These are phyloP conservation scores for Chrysocyon brachyurus DNA, from an alignment of 2,797 vertebrate genomes.

Conservation along the genomic window DNA sequence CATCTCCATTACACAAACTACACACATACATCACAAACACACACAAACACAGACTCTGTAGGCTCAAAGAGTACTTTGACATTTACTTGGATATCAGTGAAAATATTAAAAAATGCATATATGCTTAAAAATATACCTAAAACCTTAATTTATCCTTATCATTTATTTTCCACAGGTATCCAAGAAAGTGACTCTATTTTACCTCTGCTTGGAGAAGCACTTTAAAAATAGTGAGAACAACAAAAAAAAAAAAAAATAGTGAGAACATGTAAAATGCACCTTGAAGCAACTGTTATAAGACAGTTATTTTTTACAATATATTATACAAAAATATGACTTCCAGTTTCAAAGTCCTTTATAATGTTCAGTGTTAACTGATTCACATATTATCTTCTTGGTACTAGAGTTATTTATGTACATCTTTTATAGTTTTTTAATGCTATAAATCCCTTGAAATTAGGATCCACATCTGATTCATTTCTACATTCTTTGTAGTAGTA, in stretches of 20 bases:
- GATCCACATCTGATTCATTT: conserved; percentile 9
- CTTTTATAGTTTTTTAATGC: conserved; percentile 45
- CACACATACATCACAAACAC: not conserved
- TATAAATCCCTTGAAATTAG: conserved; percentile 40
- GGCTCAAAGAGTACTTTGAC: conserved; percentile 54
- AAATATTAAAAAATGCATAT: not conserved
- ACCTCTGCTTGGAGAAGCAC: not conserved
- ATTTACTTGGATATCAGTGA: conserved; percentile 34
- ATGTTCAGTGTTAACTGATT: conserved; percentile 62
- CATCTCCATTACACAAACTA: not conserved
- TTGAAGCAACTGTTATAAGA: not conserved
- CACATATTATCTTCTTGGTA: not conserved
- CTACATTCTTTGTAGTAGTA: not conserved
- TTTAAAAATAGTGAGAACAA: conserved; percentile 58
- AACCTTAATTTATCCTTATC: conserved; percentile 8
- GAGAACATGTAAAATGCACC: conserved; percentile 10
- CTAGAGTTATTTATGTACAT: conserved; percentile 1
- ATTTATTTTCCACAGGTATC: conserved; percentile 40
- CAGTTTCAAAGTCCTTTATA: conserved; percentile 50
- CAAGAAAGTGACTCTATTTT: conserved; percentile 43
- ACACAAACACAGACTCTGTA: not conserved
- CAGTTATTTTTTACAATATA: conserved; percentile 10
- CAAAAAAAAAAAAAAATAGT: conserved; percentile 3
- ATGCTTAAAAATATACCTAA: conserved; percentile 42
- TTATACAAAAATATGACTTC: conserved; percentile 3